phyloP scores from a whole-genome alignment of 2,888 invertebrate genomes.

The Callosobruchus maculatus region DNA sequence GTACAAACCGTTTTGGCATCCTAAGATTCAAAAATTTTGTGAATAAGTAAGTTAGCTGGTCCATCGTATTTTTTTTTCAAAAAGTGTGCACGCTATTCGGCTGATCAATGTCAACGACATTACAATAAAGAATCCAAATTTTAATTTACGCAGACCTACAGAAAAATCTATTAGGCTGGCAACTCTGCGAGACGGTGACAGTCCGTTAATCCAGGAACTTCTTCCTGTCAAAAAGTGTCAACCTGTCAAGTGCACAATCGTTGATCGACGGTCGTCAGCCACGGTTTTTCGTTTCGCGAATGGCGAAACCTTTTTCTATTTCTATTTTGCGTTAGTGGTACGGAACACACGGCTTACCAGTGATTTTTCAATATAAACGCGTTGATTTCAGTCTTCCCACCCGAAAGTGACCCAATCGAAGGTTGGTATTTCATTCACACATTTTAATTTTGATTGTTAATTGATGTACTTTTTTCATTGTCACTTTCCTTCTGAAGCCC shows the following conservation, averaged over 20 bases:
- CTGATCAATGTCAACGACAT: no score
- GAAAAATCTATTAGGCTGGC: background rate
- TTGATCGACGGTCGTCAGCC: background rate
- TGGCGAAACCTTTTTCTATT: background rate
- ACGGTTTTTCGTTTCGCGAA: background rate
- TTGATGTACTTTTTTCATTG: background rate
- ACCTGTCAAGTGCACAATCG: background rate
- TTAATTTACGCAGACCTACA: background rate
- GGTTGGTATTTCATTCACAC: background rate
- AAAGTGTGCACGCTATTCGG: no score
- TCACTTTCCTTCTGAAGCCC: no score
- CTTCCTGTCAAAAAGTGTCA: background rate
- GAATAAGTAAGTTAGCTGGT: no score
- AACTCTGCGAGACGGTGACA: background rate
- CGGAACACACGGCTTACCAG: background rate
- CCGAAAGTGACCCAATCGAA: background rate
- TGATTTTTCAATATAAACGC: background rate
- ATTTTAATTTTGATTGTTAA: background rate
- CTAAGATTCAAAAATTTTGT: no score
- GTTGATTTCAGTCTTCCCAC: background rate
- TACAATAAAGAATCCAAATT: no score
- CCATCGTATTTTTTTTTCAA: no score
- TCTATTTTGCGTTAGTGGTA: background rate
- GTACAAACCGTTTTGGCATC: no score
- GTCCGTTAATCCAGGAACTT: background rate